Evolutionary conservation across 2,113 vertebrate species (phyloP).

Genomic region (Epinephelus moara): DNA sequence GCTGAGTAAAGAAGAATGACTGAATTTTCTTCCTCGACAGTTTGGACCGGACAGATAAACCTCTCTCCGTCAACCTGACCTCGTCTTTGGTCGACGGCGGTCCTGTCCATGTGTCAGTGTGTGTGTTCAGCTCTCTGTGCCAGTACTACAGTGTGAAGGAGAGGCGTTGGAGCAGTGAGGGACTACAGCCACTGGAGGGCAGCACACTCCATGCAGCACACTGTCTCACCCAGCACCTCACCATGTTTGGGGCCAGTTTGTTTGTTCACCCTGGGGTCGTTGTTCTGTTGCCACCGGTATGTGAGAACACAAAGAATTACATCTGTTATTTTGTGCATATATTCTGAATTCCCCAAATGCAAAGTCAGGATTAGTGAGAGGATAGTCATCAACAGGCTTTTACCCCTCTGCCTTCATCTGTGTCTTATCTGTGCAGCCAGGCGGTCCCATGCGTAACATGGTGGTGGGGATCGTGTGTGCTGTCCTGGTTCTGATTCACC

Average conservation of each 20-base stretch:
- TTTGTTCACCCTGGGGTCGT: conserved; percentile 86
- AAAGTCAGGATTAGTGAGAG: background rate
- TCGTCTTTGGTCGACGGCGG: conserved; percentile 51
- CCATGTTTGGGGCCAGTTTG: conserved; percentile 88
- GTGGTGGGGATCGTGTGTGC: conserved; percentile 82
- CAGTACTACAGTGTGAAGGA: conserved; percentile 81
- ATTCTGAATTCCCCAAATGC: background rate
- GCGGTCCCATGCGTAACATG: conserved; percentile 69
- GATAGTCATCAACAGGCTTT: background rate
- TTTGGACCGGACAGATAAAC: conserved; percentile 61
- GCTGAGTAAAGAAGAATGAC: background rate
- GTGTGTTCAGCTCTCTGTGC: conserved; percentile 86
- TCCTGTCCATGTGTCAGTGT: conserved; percentile 60
- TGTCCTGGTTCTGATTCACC: conserved; percentile 80
- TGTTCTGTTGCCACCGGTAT: conserved; percentile 84
- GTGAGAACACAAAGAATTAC: conserved; percentile 16
- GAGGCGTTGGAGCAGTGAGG: conserved; percentile 82
- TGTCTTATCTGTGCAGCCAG: conserved; percentile 66
- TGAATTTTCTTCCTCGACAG: conserved; percentile 46
- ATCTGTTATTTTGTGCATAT: background rate
- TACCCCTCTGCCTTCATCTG: background rate
- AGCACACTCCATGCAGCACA: conserved; percentile 78
- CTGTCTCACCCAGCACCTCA: conserved; percentile 86
- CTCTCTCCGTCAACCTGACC: conserved; percentile 77
- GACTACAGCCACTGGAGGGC: conserved; percentile 81